A percentile compares a stretch with the other conserved stretches of the same genome.
Conservation (phyloP, 2,113 vertebrate species). For the Brienomyrus brachyistius region DNA sequence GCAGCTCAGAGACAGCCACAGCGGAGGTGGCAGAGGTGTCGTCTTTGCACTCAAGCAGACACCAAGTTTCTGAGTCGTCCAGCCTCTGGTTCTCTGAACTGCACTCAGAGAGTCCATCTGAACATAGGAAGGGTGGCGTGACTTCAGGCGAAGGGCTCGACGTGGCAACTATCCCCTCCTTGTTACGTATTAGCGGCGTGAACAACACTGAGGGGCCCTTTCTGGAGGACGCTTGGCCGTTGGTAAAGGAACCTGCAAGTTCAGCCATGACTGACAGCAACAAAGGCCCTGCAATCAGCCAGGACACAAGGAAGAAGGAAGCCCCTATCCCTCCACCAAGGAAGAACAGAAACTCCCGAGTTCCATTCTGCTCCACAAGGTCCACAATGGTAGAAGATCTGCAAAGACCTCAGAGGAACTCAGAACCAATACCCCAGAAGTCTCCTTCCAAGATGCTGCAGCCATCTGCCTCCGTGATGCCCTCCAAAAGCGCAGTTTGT, state of each 20-base stretch:
- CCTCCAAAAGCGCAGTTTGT: conserved; percentile 62
- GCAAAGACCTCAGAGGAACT: background rate
- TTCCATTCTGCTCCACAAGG: background rate
- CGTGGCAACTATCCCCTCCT: background rate
- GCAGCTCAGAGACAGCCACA: background rate
- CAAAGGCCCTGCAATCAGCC: conserved; percentile 16
- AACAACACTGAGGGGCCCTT: background rate
- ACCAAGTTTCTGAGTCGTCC: background rate
- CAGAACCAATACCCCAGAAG: background rate
- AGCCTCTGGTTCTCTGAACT: background rate
- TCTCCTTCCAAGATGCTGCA: background rate
- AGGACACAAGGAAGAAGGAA: conserved; percentile 28
- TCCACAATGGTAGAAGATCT: too few relatives aligned
- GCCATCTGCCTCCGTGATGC: conserved; percentile 23
- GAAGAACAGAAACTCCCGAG: conserved; percentile 54
- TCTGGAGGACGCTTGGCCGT: background rate
- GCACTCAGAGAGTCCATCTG: background rate
- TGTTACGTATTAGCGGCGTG: background rate
- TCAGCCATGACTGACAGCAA: background rate
- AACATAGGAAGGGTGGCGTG: background rate
- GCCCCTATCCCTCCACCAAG: conserved; percentile 69
- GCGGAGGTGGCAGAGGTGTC: fast-evolving
- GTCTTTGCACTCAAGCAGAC: background rate
- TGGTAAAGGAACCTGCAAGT: background rate
- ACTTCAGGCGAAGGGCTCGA: background rate